phyloP scores from a whole-genome alignment of 2,797 vertebrate species.

The Typhlichthys eigenmanni region DNA sequence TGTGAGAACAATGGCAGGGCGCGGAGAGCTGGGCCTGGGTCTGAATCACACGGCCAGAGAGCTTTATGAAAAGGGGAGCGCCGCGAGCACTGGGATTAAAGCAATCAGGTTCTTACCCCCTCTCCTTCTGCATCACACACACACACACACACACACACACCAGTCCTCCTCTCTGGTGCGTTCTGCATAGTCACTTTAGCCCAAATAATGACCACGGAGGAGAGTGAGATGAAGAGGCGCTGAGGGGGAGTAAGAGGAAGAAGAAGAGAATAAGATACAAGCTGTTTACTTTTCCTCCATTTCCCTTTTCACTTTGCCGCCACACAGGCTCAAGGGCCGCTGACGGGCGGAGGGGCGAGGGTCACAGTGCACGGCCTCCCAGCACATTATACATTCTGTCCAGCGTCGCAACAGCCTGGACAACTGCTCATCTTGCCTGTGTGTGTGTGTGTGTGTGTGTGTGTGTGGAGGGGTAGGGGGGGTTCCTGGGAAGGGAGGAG shows the following conservation, averaged over 20 bases:
- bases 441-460: conserved; percentile 46
- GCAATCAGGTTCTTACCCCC: conserved; percentile 86
- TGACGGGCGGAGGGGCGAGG: conserved; percentile 42
- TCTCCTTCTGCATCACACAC: conserved; percentile 61
- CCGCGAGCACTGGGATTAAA: conserved; percentile 94
- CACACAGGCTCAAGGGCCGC: conserved; percentile 58
- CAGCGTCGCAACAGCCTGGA: conserved; percentile 51
- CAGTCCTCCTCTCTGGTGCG: conserved; percentile 47
- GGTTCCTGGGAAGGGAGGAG: conserved; percentile 25
- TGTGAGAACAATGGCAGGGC: conserved; percentile 93
- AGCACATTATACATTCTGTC: conserved; percentile 48
- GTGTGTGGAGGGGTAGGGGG: conserved; percentile 16
- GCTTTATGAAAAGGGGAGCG: conserved; percentile 92
- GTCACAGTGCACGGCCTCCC: conserved; percentile 37
- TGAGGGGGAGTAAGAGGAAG: not conserved
- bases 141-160: conserved; percentile 41
- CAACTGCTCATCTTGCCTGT: conserved; percentile 62
- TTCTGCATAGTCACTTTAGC: conserved; percentile 64
- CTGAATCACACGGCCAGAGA: conserved; percentile 95
- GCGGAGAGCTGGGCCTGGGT: conserved; percentile 85
- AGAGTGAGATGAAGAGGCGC: conserved; percentile 48
- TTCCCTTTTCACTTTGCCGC: conserved; percentile 62
- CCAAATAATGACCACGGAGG: conserved; percentile 63
- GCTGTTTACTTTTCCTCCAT: conserved; percentile 64
- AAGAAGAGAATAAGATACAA: conserved; percentile 44